phyloP scores from a whole-genome alignment of 2,113 vertebrate species.

The Cathartes aura region DNA sequence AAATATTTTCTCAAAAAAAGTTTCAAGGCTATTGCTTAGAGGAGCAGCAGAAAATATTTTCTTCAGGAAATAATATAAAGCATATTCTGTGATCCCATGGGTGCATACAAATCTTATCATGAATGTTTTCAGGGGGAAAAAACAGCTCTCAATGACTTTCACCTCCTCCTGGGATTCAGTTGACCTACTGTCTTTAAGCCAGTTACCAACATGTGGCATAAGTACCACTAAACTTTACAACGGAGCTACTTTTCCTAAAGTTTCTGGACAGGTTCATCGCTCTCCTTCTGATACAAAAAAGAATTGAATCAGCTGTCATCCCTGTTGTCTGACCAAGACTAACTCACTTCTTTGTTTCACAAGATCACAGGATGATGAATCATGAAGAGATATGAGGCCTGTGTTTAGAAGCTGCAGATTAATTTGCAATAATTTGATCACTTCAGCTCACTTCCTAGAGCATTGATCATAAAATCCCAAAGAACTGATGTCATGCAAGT shows the following conservation, averaged over 20 bases:
- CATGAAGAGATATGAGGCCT: neutral
- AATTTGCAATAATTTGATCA: slow-evolving; percentile 5
- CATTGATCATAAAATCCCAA: neutral
- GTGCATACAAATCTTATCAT: neutral
- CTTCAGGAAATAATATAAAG: neutral
- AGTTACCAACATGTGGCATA: neutral
- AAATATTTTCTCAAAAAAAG: neutral
- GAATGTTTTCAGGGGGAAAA: neutral
- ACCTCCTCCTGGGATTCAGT: neutral
- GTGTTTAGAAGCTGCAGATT: slow-evolving; percentile 9
- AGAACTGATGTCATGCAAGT: neutral
- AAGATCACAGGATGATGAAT: neutral
- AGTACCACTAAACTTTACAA: neutral
- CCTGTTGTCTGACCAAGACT: neutral
- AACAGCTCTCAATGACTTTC: neutral
- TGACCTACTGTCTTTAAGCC: neutral
- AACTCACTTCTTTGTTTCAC: neutral
- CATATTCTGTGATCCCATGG: neutral
- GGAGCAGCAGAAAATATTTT: neutral
- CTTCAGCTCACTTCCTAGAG: neutral
- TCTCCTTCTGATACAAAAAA: neutral
- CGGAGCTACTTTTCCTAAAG: neutral
- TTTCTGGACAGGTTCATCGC: neutral
- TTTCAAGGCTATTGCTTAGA: neutral
- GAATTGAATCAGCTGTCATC: neutral